Evolutionary conservation across 2,888 invertebrate species (phyloP), one percentile per base, ranked within the genome.

Genomic region (Leucoptera coffeella): DNA sequence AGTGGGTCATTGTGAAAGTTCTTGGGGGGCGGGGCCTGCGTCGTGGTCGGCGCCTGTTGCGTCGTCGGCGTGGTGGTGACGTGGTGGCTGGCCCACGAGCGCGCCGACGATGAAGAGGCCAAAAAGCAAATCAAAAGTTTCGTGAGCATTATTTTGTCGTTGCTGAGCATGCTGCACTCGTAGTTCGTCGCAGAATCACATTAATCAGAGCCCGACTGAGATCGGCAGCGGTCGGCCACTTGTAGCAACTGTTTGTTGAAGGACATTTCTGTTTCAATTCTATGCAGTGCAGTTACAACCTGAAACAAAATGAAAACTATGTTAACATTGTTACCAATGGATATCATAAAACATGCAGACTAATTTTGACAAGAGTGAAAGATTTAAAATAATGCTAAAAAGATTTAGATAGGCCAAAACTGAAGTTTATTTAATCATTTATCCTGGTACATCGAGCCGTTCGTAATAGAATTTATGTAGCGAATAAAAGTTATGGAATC

Each of bases 1-100:
- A 89, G 69, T 1, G 86, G 84, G 51, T 89, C 88, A 50, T 69
- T 71, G 40, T 72, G 71, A 35, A 72, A 60, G 38, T 71, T 71
- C 41, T 64, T 71, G 29, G 71, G 69, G 28, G 47, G 23, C 8
- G 27, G 24, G 3, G 33, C 44, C 4, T 52, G 53, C 33, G 53
- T 67, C 22, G 71, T 69, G 10, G 65, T 69, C 2, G 72, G 65
- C 7, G 69, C 67, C 1, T 64, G 64, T 38, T 64, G 59, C 9
- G 71, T 69, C 1, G 71, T 67, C 4, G 71, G 67, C 2, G 71
- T 72, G 4, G 71, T 69, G 1, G 69, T 69, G 32, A 71, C 71
- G 37, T 72, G 72, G n/a, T n/a, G n/a, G 37, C 71, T 72, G 2
- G 72, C 72, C 71, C 72, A 72, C 25, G 72, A 72, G 26, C 71